A percentile compares a stretch with the other conserved stretches of the same genome.
Conservation (phyloP, 2,797 vertebrate genomes). For the Esox lucius region DNA sequence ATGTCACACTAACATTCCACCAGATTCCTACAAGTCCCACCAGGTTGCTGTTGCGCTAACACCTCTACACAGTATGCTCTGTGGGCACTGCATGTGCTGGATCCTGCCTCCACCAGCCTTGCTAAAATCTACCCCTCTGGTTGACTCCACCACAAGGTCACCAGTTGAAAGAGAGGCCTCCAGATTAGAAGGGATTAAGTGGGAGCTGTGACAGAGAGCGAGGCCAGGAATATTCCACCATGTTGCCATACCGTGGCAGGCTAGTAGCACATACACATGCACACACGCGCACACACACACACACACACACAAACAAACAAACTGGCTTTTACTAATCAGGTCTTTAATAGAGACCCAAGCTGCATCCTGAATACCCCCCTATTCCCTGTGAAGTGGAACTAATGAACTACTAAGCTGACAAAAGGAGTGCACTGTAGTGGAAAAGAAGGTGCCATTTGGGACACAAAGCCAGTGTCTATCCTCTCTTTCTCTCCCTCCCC, state of each 20-base stretch:
- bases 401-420: background rate
- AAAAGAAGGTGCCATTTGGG: background rate
- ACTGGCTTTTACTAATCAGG: background rate
- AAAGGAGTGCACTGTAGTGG: background rate
- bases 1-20: too few relatives aligned
- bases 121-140: constrained; percentile 26
- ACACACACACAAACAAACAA: background rate
- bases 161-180: constrained; percentile 16
- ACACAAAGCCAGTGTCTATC: background rate
- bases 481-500: background rate
- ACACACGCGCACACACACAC: background rate
- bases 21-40: background rate
- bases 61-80: background rate
- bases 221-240: constrained; percentile 30
- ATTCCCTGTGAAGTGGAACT: background rate
- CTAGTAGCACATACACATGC: background rate
- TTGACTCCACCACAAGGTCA: constrained; percentile 47
- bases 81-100: background rate
- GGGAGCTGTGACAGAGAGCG: background rate
- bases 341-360: background rate
- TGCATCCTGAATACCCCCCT: background rate
- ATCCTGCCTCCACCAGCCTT: background rate
- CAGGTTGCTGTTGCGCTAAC: background rate
- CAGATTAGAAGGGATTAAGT: constrained; percentile 54
- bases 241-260: background rate